phyloP scores from a whole-genome alignment of 2,113 vertebrate genomes.

The Notiomystis cincta region DNA sequence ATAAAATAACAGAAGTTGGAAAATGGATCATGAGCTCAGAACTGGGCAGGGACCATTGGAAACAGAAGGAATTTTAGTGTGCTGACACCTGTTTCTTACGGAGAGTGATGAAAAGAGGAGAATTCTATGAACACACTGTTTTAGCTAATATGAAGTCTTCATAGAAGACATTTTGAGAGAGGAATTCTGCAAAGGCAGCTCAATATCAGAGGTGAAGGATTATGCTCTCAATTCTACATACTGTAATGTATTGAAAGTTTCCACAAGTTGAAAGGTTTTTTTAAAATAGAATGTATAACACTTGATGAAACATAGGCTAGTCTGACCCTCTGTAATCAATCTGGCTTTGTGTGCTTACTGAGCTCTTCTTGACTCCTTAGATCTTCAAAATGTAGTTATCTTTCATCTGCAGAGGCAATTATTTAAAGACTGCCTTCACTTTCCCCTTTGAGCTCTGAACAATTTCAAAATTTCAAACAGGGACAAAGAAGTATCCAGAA shows the following conservation, averaged over 20 bases:
- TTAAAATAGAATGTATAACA: neutral
- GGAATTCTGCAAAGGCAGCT: neutral
- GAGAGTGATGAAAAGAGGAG: neutral
- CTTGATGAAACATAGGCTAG: neutral
- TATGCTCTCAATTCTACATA: neutral
- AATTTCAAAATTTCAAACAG: neutral
- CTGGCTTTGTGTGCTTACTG: neutral
- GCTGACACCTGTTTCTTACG: neutral
- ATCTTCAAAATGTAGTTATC: neutral
- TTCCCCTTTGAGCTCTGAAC: neutral
- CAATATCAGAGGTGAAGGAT: neutral
- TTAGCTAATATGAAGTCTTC: neutral
- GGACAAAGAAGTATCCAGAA: neutral
- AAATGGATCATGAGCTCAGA: neutral
- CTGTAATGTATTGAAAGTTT: neutral
- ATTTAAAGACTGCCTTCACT: neutral
- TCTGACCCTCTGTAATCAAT: neutral
- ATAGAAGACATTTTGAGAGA: neutral
- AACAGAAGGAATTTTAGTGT: neutral
- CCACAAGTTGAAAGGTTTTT: neutral
- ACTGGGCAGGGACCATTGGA: neutral
- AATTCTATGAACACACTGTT: neutral
- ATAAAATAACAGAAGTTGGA: neutral
- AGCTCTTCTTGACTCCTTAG: neutral
- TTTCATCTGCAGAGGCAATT: neutral